Evolutionary conservation across 2,888 invertebrate species (phyloP), one percentile per base, ranked within the genome.

Genomic region (Lumbricus terrestris): DNA sequence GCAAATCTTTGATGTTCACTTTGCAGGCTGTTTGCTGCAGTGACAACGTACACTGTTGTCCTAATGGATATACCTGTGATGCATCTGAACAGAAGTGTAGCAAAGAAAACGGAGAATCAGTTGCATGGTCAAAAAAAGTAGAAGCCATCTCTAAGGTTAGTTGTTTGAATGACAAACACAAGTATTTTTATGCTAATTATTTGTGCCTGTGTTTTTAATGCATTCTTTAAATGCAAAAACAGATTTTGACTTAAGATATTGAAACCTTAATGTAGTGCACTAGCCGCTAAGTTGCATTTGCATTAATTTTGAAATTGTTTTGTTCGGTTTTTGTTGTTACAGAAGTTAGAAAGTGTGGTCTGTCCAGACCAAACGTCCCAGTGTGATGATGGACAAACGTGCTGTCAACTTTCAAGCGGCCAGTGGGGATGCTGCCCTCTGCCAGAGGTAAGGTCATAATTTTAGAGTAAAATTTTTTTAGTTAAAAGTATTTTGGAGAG

Each of bases 391-490:
- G 92, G 91, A 29, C 90, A 92, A 42, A 94, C 94, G 15, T 94
- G 94, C 90, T 95, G 95, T 91, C 90, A 90, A 47, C 88, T 93
- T 82, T 82, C 89, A 0, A 89, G 90, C 88, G 93, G 93, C 13
- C 85, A 92, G 13, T 94, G 93, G 91, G 94, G 93, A 20, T 95
- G 95, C 91, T 95, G 95, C 92, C 94, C 94, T 15, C 90, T 40
- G 15, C 40, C 40, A 6, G 8, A 37, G n/a, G 47, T 47, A 11
- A 16, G n/a, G 34, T 85, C 85, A 69, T n/a, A n/a, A n/a, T 54
- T 69, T 29, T 8, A 69, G 69, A 69, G n/a, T n/a, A n/a, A 69
- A n/a, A 69, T n/a, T 11, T 69, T 29, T n/a, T 69, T 69, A 69
- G n/a, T 69, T 4, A 69, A 69, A n/a, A n/a, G n/a, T n/a, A 69